A percentile compares a stretch with the other conserved stretches of the same genome.
Evolutionary conservation across 2,797 vertebrate species (phyloP).

Genomic region (Mastacembelus armatus): DNA sequence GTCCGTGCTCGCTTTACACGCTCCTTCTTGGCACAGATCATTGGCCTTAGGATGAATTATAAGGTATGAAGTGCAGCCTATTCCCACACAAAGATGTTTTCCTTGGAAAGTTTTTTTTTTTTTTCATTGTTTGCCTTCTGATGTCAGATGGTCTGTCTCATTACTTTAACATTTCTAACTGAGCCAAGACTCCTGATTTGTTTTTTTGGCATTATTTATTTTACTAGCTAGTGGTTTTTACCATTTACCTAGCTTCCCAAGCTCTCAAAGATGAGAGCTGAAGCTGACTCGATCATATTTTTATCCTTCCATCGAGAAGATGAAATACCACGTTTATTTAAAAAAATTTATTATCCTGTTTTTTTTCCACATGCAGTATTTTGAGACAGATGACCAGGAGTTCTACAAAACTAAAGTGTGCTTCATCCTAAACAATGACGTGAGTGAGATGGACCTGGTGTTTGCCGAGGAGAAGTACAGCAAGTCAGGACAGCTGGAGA

Average conservation of each 20-base stretch:
- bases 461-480: conserved; percentile 99
- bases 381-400: conserved; percentile 98
- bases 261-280: conserved; percentile 45
- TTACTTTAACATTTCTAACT: conserved; percentile 38
- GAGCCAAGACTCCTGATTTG: conserved; percentile 51
- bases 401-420: conserved; percentile 99
- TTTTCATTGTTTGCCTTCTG: conserved; percentile 58
- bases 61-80: conserved; percentile 85
- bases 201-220: conserved; percentile 53
- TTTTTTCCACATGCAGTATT: conserved; percentile 87
- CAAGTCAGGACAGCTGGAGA: conserved; percentile 96
- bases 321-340: conserved; percentile 64
- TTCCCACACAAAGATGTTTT: conserved; percentile 9
- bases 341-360: conserved; percentile 53
- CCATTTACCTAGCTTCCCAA: conserved; percentile 53
- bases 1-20: conserved; percentile 97
- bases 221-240: conserved; percentile 49
- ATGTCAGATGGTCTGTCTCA: conserved; percentile 55
- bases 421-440: conserved; percentile 98
- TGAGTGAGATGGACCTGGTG: conserved; percentile 97
- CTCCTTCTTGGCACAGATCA: conserved; percentile 98
- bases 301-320: conserved; percentile 45
- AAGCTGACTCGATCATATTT: conserved; percentile 52
- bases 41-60: conserved; percentile 98
- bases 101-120: conserved; percentile 17